Conservation (phyloP, 2,113 vertebrate genomes). For the Cryptotis parvus region DNA sequence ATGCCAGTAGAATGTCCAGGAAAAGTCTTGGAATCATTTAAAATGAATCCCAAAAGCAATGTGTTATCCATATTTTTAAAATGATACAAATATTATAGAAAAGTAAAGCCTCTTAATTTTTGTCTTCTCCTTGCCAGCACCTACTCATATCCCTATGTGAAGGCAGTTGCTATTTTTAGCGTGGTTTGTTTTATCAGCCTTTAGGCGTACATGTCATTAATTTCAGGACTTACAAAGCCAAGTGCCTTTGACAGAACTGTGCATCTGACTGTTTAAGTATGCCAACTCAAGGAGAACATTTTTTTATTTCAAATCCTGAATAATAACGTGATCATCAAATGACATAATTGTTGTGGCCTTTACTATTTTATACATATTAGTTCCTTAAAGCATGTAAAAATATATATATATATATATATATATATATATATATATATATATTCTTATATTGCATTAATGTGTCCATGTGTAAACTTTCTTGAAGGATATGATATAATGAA, state of each 20-base stretch:
- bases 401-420: too few species aligned
- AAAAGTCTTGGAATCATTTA: slow-evolving; percentile 36
- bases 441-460: background rate
- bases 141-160: background rate
- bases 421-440: too few species aligned
- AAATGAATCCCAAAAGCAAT: slow-evolving; percentile 65
- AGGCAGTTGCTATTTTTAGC: background rate
- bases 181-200: background rate
- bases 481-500: background rate
- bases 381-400: background rate
- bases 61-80: background rate
- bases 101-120: background rate
- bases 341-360: background rate
- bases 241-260: background rate
- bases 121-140: background rate
- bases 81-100: background rate
- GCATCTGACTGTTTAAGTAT: background rate
- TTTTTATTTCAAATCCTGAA: background rate
- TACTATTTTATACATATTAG: background rate
- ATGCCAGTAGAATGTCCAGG: slow-evolving; percentile 46
- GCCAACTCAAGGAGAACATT: background rate
- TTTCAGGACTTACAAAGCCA: background rate
- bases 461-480: background rate
- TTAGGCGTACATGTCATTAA: background rate
- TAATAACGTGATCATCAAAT: background rate